These are phyloP conservation scores for Hippoglossus stenolepis DNA, from an alignment of 2,113 vertebrate genomes.

Conservation along the genomic window DNA sequence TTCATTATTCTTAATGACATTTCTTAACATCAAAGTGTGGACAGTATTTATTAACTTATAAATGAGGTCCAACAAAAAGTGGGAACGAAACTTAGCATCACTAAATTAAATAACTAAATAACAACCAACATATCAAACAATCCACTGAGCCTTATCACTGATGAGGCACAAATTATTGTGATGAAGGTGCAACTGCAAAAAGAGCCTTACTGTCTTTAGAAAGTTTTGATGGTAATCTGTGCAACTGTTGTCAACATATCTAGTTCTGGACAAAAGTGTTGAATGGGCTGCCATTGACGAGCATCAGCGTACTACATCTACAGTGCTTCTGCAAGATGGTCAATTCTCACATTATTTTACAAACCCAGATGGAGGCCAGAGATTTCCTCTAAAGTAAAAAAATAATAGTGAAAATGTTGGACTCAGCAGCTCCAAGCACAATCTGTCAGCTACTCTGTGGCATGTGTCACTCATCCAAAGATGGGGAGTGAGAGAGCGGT, in stretches of 20 bases:
- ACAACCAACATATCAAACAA: not conserved
- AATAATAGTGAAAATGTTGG: not conserved
- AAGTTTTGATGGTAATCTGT: not conserved
- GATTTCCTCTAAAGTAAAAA: not conserved
- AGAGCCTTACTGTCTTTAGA: not conserved
- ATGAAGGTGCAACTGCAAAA: not conserved
- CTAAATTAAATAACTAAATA: too few species aligned
- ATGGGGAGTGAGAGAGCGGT: not conserved
- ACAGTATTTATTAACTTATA: too few species aligned
- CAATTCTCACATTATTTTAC: not conserved
- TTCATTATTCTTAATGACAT: too few species aligned
- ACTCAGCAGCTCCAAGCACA: not conserved
- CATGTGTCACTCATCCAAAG: slow-evolving; percentile 3
- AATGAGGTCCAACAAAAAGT: not conserved
- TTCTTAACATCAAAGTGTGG: too few species aligned
- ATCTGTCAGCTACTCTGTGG: not conserved
- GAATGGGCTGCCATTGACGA: not conserved
- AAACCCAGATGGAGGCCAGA: not conserved
- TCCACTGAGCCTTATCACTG: not conserved
- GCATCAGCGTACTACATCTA: not conserved
- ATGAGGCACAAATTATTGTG: not conserved
- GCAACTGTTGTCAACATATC: not conserved
- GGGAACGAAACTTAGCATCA: not conserved
- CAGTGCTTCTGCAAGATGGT: not conserved
- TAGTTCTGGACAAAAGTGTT: not conserved